Evolutionary conservation across 2,888 invertebrate genomes (phyloP), one percentile per base, ranked within the genome.

Genomic region (Geotrupes spiniger): DNA sequence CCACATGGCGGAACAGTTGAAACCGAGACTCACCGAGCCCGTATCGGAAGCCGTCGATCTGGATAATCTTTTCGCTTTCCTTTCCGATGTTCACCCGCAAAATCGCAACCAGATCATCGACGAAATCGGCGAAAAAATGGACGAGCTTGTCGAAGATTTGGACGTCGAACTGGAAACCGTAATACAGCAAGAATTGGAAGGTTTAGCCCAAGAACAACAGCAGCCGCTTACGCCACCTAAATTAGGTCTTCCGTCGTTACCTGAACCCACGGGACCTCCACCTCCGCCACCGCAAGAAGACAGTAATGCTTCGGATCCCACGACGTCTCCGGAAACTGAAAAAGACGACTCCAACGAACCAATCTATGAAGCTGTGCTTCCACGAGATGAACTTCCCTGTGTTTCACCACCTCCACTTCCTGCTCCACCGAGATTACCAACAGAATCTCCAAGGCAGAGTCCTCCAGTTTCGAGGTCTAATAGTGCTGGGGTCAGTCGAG

Each of bases 21-120:
- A 84, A 64, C 79, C 81, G 0, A 80, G 81, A 53, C 72, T 84
- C 59, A 70, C 64, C 1, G 73, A 74, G 56, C 65, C 67, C 16
- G 68, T 67, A 16, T 61, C 83, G 5, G 89, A 89, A 63, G 86
- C 89, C 0, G 88, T 92, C 0, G 92, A 92, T 69, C 74, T 93
- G 62, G 93, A 93, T 72, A 92, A 92, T 71, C 75, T 93, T 61
- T 93, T 93, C 74, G 91, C 91, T 48, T 93, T 93, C 74, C 76
- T 93, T 14, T 89, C 90, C 0, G 92, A 92, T 61, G 86, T 89
- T 28, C 80, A 80, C 52, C 78, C 78, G 1, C 51, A 52, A 28
- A 48, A 40, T 51, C 36, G 80, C 70, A 64, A 78, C 76, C 9
- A 80, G 78, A 62, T 85, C 11, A 85, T 91, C 44, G 88, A 90